A percentile compares a stretch with the other conserved stretches of the same genome.
phyloP scores from a whole-genome alignment of 2,113 vertebrate genomes.

The Labrus mixtus region DNA sequence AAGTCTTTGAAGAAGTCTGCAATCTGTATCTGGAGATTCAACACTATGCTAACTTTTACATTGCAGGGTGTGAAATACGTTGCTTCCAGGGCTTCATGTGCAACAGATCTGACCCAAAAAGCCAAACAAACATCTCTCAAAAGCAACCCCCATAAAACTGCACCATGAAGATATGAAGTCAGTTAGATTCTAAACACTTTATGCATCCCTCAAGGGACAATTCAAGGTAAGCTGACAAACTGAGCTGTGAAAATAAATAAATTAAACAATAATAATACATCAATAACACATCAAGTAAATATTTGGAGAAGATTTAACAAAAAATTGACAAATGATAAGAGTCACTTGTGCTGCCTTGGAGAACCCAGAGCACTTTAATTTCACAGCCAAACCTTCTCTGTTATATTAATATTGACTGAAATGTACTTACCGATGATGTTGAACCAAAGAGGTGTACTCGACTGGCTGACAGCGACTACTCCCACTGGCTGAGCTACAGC shows the following conservation, averaged over 20 bases:
- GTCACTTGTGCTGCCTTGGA: not conserved
- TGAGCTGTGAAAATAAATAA: too few relatives aligned
- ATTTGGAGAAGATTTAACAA: not conserved
- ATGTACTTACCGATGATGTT: conserved; percentile 90
- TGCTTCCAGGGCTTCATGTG: not conserved
- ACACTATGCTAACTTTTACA: not conserved
- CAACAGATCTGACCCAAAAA: not conserved
- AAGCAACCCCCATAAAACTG: not conserved
- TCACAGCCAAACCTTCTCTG: not conserved
- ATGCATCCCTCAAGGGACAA: not conserved
- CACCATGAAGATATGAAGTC: not conserved
- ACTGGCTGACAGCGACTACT: conserved; percentile 90
- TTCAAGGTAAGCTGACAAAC: not conserved
- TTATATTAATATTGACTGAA: not conserved
- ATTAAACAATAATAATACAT: too few relatives aligned
- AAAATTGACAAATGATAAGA: not conserved
- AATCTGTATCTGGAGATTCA: not conserved
- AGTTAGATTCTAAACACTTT: not conserved
- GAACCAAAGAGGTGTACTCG: conserved; percentile 93
- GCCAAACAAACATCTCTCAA: not conserved
- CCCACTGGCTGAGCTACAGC: conserved; percentile 94
- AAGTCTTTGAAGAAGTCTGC: not conserved
- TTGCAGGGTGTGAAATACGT: conserved; percentile 1
- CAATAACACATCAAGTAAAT: not conserved
- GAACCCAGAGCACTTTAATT: not conserved